These are phyloP conservation scores for Propsilocerus akamusi DNA, from an alignment of 1,140 invertebrate genomes.

Conservation along the genomic window DNA sequence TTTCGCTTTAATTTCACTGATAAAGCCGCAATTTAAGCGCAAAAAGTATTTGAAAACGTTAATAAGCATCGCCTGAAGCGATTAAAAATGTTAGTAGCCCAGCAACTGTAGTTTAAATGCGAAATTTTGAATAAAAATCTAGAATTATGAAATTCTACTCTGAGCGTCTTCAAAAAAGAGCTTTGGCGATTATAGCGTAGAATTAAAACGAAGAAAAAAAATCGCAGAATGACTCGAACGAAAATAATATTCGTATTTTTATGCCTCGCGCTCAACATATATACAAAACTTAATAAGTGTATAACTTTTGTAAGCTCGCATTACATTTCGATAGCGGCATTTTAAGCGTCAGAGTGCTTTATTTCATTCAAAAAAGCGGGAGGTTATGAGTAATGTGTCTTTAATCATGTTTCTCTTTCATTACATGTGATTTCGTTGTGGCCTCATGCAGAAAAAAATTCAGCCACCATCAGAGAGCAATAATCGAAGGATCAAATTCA, in stretches of 20 bases:
- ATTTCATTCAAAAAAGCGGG: background rate
- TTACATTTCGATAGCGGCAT: background rate
- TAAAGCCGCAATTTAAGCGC: too few species aligned
- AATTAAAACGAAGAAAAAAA: background rate
- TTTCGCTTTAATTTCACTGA: too few species aligned
- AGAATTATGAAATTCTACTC: slow-evolving; percentile 3
- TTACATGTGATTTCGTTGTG: too few species aligned
- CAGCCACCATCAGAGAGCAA: too few species aligned
- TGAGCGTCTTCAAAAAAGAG: too few species aligned
- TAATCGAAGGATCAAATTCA: too few species aligned
- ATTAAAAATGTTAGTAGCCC: background rate
- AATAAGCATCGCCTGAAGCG: background rate
- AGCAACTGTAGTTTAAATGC: background rate
- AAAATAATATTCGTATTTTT: too few species aligned
- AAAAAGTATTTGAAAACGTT: background rate
- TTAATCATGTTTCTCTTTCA: background rate
- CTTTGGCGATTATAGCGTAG: too few species aligned
- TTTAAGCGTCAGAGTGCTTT: background rate
- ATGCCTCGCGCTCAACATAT: too few species aligned
- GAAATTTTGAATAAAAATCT: background rate
- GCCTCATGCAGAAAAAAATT: too few species aligned
- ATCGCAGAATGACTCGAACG: background rate
- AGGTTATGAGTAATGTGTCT: background rate
- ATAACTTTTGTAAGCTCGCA: background rate
- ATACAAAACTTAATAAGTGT: background rate